Conservation (phyloP, 2,888 invertebrate genomes). For the Amphipyra tragopoginis region DNA sequence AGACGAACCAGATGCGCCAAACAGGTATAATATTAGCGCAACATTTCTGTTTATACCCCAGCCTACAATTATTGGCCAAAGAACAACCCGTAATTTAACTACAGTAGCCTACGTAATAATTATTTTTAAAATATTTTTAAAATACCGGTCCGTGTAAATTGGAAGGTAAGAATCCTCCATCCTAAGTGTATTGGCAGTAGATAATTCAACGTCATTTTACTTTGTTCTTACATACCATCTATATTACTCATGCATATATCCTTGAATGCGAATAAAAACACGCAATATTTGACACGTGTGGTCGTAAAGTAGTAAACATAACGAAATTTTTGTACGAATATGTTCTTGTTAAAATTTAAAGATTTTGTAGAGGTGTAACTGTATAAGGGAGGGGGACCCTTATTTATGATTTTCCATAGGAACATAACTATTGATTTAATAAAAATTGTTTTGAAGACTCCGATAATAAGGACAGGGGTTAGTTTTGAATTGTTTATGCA, state of each 20-base stretch:
- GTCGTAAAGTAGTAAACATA: slow-evolving; percentile 8
- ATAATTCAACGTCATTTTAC: slow-evolving; percentile 43
- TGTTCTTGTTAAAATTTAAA: slow-evolving; percentile 5
- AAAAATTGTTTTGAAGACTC: slow-evolving; percentile 7
- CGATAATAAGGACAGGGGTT: neutral
- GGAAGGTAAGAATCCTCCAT: slow-evolving; percentile 42
- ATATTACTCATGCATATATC: slow-evolving; percentile 46
- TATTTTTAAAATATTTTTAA: slow-evolving; percentile 74
- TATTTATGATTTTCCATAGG: slow-evolving; percentile 33
- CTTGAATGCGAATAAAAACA: slow-evolving; percentile 34
- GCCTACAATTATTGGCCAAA: slow-evolving; percentile 75
- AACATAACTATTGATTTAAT: slow-evolving; percentile 52
- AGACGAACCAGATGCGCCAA: slow-evolving; percentile 67
- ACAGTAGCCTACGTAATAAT: slow-evolving; percentile 78
- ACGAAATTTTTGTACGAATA: slow-evolving; percentile 6
- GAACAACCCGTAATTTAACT: slow-evolving; percentile 74
- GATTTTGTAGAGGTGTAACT: neutral
- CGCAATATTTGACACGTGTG: slow-evolving; percentile 44
- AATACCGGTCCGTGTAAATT: slow-evolving; percentile 55
- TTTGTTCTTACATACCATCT: slow-evolving; percentile 41
- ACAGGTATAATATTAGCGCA: slow-evolving; percentile 71
- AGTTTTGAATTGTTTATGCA: neutral
- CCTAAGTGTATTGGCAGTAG: slow-evolving; percentile 22
- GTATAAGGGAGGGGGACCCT: neutral
- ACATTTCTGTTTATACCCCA: slow-evolving; percentile 75